Evolutionary conservation across 2,113 vertebrate genomes (phyloP).

Genomic region (Tautogolabrus adspersus): DNA sequence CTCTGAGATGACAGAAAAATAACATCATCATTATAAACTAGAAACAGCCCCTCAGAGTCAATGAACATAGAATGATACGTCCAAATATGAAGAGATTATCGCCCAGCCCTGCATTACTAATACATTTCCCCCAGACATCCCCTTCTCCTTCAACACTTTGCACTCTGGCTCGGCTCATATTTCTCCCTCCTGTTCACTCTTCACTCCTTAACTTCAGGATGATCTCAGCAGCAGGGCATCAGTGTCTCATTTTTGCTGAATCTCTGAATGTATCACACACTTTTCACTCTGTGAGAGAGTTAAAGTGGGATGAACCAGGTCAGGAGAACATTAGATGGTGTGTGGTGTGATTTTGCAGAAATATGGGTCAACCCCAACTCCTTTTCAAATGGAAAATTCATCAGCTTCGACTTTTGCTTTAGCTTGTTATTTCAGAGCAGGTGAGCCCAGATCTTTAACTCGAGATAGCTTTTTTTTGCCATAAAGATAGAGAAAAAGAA

Average conservation of each 20-base stretch:
- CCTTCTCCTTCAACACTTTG: neutral
- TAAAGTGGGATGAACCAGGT: conserved; percentile 4
- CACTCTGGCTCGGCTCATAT: neutral
- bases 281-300: neutral
- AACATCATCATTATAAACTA: neutral
- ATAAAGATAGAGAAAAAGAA: conserved; percentile 29
- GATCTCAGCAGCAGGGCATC: conserved; percentile 8
- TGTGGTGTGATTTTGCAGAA: conserved; percentile 15
- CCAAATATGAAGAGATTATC: no score
- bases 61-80: no score
- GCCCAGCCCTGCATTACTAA: neutral
- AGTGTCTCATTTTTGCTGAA: no score
- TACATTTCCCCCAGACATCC: neutral
- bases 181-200: neutral
- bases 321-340: neutral
- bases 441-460: conserved; percentile 24
- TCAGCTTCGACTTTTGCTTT: conserved; percentile 1
- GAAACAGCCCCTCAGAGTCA: neutral
- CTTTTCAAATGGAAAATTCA: conserved; percentile 19
- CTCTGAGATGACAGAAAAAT: neutral
- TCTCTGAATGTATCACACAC: neutral
- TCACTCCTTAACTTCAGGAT: conserved; percentile 4
- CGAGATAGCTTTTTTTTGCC: neutral
- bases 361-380: conserved; percentile 25
- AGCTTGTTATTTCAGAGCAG: conserved; percentile 24